Evolutionary conservation across 2,113 vertebrate species (phyloP), one percentile per base, ranked within the genome.

Genomic region (Camelus bactrianus): DNA sequence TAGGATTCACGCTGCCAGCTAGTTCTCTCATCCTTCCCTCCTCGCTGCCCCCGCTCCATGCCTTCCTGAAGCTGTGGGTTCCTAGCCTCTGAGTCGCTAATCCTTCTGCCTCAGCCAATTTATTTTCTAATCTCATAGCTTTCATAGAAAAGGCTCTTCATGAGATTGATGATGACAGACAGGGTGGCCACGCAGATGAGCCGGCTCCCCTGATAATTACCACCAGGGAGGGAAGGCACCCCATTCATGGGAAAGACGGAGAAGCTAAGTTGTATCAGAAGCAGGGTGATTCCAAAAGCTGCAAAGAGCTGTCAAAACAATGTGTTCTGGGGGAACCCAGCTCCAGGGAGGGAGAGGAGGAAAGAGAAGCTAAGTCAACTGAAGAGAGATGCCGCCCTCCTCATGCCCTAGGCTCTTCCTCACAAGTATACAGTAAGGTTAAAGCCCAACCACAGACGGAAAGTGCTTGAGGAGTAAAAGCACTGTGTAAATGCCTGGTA

Each of bases 41-140:
- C 35, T 62, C 14, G 15, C 16, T 22, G 65, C 10, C 32, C 38
- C 22, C 50, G 42, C 70, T 17, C 5, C 24, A 75, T 0, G 12
- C 72, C 70, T 86, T 85, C 48, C 95, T 83, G 69, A 77, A 93
- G 50, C 77, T 56, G 60, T 0, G 8, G 42, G 65, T 75, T 84
- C 70, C 89, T 30, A 67, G 82, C 28, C 87, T 92, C 54, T 13
- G 92, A 83, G 46, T 24, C 28, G 14, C 77, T 87, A 50, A 86
- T 94, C 46, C 73, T 93, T 87, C 82, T 28, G 46, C 65, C 75
- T 56, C 12, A 69, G 70, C 22, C 89, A 95, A 82, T 38, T 81
- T 79, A 89, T 85, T 96, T 93, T 85, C 91, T 94, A 79, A 79
- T 54, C 91, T 87, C 80, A 75, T 10, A 79, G 60, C 35, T 97